Conservation (phyloP, 2,888 invertebrate genomes). For the Drosophila meridiana region DNA sequence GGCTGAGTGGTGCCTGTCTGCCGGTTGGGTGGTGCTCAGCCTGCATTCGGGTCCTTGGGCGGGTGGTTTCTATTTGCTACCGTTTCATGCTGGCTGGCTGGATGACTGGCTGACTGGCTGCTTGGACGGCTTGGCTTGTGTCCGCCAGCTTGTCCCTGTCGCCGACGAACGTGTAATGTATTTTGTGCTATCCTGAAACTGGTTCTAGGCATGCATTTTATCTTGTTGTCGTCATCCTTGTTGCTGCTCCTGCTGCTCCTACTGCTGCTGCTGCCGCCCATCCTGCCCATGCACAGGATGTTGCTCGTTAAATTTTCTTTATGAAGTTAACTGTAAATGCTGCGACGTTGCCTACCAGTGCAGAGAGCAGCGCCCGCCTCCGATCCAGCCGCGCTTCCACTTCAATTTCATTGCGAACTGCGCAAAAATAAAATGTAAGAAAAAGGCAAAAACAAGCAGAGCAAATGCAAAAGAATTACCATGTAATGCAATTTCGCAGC, state of each 20-base stretch:
- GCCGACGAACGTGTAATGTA: constrained; percentile 57
- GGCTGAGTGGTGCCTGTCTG: constrained; percentile 21
- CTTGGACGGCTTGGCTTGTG: constrained; percentile 29
- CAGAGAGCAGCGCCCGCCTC: background rate
- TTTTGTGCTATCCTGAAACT: constrained; percentile 58
- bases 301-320: constrained; percentile 79
- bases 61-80: constrained; percentile 64
- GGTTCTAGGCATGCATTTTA: constrained; percentile 74
- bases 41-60: background rate
- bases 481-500: constrained; percentile 75
- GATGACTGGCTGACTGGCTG: constrained; percentile 27
- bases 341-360: constrained; percentile 53
- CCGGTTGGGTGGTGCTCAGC: background rate
- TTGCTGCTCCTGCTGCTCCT: constrained; percentile 19
- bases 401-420: constrained; percentile 67
- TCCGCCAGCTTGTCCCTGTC: constrained; percentile 38
- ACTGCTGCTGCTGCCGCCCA: background rate
- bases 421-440: constrained; percentile 56
- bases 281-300: constrained; percentile 68
- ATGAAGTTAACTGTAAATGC: constrained; percentile 81
- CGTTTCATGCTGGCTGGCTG: constrained; percentile 55
- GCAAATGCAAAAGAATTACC: constrained; percentile 53
- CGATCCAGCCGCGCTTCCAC: constrained; percentile 34
- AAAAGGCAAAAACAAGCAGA: constrained; percentile 9
- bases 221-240: constrained; percentile 77